Evolutionary conservation across 2,797 vertebrate genomes (phyloP).

Genomic region (Salarias fasciatus): DNA sequence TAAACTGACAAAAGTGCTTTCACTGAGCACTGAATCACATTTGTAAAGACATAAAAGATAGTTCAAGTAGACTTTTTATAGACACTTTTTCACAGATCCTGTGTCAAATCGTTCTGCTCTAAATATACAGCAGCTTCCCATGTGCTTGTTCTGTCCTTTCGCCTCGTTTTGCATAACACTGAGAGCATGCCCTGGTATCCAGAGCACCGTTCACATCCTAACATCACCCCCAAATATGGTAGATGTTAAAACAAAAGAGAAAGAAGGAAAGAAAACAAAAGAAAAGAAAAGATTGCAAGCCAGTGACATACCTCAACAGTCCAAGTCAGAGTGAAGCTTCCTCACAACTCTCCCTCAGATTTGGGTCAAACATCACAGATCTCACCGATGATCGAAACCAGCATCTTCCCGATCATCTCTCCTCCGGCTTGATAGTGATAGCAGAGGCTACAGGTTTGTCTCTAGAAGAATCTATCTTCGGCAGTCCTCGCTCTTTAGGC

Average conservation of each 20-base stretch:
- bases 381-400: slow-evolving; percentile 32
- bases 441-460: slow-evolving; percentile 78
- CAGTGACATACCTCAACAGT: slow-evolving; percentile 77
- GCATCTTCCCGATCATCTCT: slow-evolving; percentile 51
- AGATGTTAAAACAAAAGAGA: neutral
- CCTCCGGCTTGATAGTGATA: slow-evolving; percentile 65
- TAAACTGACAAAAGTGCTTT: slow-evolving; percentile 5
- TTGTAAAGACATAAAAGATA: slow-evolving; percentile 3
- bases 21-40: neutral
- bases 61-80: no score
- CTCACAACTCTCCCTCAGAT: slow-evolving; percentile 57
- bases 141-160: slow-evolving; percentile 4
- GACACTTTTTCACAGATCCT: neutral
- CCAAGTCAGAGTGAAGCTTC: slow-evolving; percentile 58
- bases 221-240: slow-evolving; percentile 16
- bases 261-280: neutral
- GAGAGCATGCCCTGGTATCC: slow-evolving; percentile 28
- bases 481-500: slow-evolving; percentile 82
- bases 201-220: slow-evolving; percentile 11
- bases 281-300: slow-evolving; percentile 25
- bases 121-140: slow-evolving; percentile 10
- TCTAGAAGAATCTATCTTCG: slow-evolving; percentile 84
- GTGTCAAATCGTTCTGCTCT: neutral
- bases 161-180: slow-evolving; percentile 15
- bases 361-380: slow-evolving; percentile 57